Evolutionary conservation across 2,888 invertebrate genomes (phyloP).

Genomic region (Melinaea marsaeus): DNA sequence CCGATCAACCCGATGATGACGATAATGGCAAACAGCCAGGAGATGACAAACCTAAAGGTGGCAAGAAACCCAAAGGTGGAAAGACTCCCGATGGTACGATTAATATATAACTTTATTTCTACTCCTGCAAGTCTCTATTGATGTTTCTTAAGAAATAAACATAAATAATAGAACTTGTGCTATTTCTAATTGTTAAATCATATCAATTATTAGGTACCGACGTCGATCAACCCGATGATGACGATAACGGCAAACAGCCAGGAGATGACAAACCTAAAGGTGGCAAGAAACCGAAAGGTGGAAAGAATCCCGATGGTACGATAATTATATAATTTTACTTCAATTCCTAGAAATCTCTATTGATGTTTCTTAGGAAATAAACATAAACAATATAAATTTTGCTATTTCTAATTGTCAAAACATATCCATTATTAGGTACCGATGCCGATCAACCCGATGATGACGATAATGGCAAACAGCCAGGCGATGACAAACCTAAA

Average conservation of each 20-base stretch:
- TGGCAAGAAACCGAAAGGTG: slow-evolving; percentile 1
- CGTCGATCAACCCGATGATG: neutral
- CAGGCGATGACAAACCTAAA: neutral
- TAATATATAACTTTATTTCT: no score
- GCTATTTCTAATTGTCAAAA: neutral
- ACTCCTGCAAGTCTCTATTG: no score
- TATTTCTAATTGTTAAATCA: no score
- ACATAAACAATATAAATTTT: no score
- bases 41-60: slow-evolving; percentile 2
- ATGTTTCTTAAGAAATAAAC: neutral
- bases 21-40: neutral
- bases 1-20: neutral
- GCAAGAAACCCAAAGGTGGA: slow-evolving; percentile 1
- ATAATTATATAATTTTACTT: no score
- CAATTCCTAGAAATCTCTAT: no score
- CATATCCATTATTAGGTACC: neutral
- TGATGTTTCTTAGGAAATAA: no score
- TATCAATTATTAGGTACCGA: neutral
- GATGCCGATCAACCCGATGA: neutral
- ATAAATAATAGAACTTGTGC: neutral
- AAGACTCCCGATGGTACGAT: neutral
- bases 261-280: neutral
- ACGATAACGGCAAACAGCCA: neutral
- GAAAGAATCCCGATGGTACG: neutral
- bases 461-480: neutral